phyloP scores from a whole-genome alignment of 2,888 invertebrate genomes.

The Nephrotoma appendiculata region DNA sequence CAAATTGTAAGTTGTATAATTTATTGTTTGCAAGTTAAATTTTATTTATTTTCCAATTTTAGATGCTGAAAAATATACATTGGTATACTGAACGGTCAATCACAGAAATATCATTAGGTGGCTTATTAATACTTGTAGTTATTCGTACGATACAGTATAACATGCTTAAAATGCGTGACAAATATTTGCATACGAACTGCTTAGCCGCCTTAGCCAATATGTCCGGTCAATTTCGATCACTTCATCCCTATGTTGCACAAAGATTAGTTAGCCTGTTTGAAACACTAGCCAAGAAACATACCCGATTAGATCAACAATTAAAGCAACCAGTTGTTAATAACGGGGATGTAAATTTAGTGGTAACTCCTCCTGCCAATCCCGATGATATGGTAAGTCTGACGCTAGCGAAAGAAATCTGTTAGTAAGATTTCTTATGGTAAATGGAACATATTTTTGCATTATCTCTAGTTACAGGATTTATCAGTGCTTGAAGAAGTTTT shows the following conservation, averaged over 20 bases:
- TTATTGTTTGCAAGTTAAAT: neutral
- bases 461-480: constrained; percentile 64
- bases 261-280: constrained; percentile 83
- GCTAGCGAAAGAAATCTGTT: neutral
- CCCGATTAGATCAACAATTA: constrained; percentile 46
- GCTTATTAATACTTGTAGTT: constrained; percentile 86
- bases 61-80: constrained; percentile 73
- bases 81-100: constrained; percentile 93
- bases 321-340: constrained; percentile 29
- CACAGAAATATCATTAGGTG: constrained; percentile 86
- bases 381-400: constrained; percentile 10
- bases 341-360: constrained; percentile 24
- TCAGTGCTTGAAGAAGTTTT: constrained; percentile 90
- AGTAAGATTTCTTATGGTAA: neutral
- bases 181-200: constrained; percentile 97
- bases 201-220: constrained; percentile 96
- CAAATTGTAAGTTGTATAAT: constrained; percentile 61
- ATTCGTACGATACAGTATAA: constrained; percentile 94
- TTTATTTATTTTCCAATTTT: constrained; percentile 18
- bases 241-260: constrained; percentile 95
- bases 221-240: constrained; percentile 81
- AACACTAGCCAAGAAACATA: constrained; percentile 76
- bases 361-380: constrained; percentile 15
- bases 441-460: neutral
- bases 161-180: constrained; percentile 90